Percentiles rank a stretch among this genome's conserved stretches.
Conservation (phyloP, 2,888 invertebrate genomes). For the Troides helena region DNA sequence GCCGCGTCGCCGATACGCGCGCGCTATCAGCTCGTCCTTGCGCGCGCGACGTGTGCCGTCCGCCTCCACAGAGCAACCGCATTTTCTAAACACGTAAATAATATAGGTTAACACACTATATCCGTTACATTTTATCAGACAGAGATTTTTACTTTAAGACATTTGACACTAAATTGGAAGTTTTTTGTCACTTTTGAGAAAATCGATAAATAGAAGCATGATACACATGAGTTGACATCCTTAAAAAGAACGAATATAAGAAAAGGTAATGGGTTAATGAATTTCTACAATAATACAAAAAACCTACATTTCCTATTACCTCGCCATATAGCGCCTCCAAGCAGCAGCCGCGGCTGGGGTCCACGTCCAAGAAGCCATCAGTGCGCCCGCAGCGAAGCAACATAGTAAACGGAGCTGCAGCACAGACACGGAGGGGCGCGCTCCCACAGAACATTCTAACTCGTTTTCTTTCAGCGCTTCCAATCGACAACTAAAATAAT, state of each 20-base stretch:
- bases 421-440: conserved; percentile 90
- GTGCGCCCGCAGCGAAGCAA: conserved; percentile 90
- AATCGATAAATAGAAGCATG: not conserved
- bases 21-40: conserved; percentile 95
- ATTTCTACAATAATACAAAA: not conserved
- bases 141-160: too few species aligned
- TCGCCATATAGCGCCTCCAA: conserved; percentile 91
- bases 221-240: not conserved
- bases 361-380: conserved; percentile 98
- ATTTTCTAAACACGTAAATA: conserved; percentile 77
- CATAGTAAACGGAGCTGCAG: conserved; percentile 90
- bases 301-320: conserved; percentile 72
- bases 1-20: conserved; percentile 92
- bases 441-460: conserved; percentile 82
- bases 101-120: not conserved
- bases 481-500: conserved; percentile 55
- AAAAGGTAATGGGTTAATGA: not conserved
- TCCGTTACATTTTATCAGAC: too few species aligned
- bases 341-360: conserved; percentile 90
- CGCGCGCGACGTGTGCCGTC: conserved; percentile 80
- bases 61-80: conserved; percentile 85
- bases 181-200: too few species aligned
- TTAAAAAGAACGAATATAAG: not conserved
- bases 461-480: conserved; percentile 49
- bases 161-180: too few species aligned